phyloP scores from a whole-genome alignment of 37 sponge, comb jelly and placozoan species.

The Halisarca cf. caerulea region DNA sequence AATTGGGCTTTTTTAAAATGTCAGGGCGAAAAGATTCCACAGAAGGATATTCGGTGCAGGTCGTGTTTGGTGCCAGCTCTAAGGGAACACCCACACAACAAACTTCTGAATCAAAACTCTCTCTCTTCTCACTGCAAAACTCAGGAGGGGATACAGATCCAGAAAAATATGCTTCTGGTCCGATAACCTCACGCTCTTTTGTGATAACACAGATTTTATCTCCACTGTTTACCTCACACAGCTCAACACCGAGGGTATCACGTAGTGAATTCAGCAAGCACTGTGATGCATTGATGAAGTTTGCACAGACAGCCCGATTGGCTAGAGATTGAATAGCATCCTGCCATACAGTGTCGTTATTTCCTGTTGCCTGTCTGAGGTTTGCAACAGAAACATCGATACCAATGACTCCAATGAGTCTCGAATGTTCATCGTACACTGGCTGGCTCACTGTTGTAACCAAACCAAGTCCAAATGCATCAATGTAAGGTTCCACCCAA shows the following conservation, averaged over 20 bases:
- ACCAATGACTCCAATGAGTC: background rate
- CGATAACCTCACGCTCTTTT: too few species aligned
- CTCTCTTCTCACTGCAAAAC: too few species aligned
- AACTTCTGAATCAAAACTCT: too few species aligned
- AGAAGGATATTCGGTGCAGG: too few species aligned
- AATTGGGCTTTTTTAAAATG: too few species aligned
- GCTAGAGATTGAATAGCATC: background rate
- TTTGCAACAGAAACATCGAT: constrained; percentile 1
- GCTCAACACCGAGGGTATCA: background rate
- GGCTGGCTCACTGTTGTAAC: constrained; percentile 9
- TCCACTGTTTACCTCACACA: background rate
- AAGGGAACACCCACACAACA: too few species aligned
- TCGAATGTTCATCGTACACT: background rate
- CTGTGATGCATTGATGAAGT: background rate
- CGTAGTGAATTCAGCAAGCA: background rate
- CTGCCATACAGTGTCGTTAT: background rate
- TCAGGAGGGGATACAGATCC: too few species aligned
- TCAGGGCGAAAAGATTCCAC: too few species aligned
- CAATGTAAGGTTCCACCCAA: constrained; percentile 27
- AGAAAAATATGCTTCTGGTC: too few species aligned
- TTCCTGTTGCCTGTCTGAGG: background rate
- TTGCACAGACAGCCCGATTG: background rate
- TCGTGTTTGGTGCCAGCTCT: too few species aligned
- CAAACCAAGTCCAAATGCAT: constrained; percentile 34
- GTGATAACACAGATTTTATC: too few species aligned